Percentiles rank a stretch among this genome's conserved stretches.
These are phyloP conservation scores for Drosophila novamexicana DNA, from an alignment of 1,140 invertebrate genomes.

Conservation along the genomic window DNA sequence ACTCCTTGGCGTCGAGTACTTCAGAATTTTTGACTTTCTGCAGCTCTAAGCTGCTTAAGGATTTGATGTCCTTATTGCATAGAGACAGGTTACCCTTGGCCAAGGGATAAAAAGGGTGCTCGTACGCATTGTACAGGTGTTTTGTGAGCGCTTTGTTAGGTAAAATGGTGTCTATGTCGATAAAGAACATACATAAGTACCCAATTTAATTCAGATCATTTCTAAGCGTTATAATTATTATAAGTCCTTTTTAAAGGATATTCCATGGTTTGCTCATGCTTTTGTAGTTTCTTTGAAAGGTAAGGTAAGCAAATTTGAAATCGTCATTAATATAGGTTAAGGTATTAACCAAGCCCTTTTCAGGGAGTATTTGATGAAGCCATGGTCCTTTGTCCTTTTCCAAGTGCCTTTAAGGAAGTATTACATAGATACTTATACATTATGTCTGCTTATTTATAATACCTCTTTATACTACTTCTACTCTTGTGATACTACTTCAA, in stretches of 20 bases:
- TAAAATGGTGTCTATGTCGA: not conserved
- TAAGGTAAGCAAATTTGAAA: too few relatives aligned
- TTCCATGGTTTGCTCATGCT: too few relatives aligned
- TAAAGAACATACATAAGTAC: not conserved
- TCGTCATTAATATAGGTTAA: too few relatives aligned
- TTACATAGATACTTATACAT: too few relatives aligned
- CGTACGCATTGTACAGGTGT: conserved; percentile 6
- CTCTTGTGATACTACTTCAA: too few relatives aligned
- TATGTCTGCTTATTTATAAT: too few relatives aligned
- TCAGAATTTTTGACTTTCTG: conserved; percentile 39
- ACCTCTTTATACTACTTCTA: too few relatives aligned
- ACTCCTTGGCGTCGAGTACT: conserved; percentile 10
- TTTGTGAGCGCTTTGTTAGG: not conserved
- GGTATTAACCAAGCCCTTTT: too few relatives aligned
- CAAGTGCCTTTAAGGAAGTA: too few relatives aligned
- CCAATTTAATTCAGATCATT: not conserved
- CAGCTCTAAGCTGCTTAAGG: conserved; percentile 56
- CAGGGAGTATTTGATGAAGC: too few relatives aligned
- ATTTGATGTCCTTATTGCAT: conserved; percentile 37
- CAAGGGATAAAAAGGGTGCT: not conserved
- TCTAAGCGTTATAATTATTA: not conserved
- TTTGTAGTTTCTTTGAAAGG: too few relatives aligned
- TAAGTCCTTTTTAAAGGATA: not conserved
- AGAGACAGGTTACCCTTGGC: not conserved
- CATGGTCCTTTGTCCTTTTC: too few relatives aligned